Base-by-base conservation (phyloP, 2,797 vertebrate genomes). In the Ceyx erithaca region DNA sequence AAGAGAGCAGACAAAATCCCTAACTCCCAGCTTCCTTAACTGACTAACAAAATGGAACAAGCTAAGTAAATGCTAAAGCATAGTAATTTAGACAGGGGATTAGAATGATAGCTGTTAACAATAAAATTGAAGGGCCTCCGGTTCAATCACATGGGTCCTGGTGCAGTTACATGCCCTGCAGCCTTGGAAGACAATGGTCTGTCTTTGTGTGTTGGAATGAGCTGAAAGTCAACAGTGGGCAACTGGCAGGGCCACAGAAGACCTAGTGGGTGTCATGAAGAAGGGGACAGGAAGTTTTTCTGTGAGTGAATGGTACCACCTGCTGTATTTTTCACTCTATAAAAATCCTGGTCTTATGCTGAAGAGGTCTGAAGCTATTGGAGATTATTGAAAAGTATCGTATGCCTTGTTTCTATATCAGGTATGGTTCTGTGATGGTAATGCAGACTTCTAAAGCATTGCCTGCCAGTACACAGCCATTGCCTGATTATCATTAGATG, bases 141-240 rank as follows among this genome's bases (percentile, higher is more conserved):
- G 7, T 25, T 73, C 1, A 1, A 10, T 33, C 9, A 8, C 1
- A 6, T 23, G 35, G 9, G 16, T 12, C 20, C 26, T 51, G 18
- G 15, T 48, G 43, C 28, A 51, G 15, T 61, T 49, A 49, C 7
- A 1, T 62, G 59, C 22, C 40, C 41, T 69, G 40, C 49, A 71
- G 15, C 48, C 14, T 64, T 70, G 55, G 37, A 66, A 43, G 11
- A 14, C 31, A 31, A 4, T 19, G 37, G 5, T 71, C 6, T n/a
- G 3, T 62, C 41, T 69, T 67, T 48, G 22, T 8, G 6, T 69
- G 7, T 48, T 84, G 17, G 19, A 10, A 8, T 69, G 31, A 48
- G 11, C 28, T 45, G 17, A 35, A 5, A 20, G 52, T 62, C 64
- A 72, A 25, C 7, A 76, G 10, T 2, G 10, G 31, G 3, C 12